Percentiles rank a stretch among this genome's conserved stretches.
Evolutionary conservation across 2,888 invertebrate genomes (phyloP).

Genomic region (Tineola bisselliella): DNA sequence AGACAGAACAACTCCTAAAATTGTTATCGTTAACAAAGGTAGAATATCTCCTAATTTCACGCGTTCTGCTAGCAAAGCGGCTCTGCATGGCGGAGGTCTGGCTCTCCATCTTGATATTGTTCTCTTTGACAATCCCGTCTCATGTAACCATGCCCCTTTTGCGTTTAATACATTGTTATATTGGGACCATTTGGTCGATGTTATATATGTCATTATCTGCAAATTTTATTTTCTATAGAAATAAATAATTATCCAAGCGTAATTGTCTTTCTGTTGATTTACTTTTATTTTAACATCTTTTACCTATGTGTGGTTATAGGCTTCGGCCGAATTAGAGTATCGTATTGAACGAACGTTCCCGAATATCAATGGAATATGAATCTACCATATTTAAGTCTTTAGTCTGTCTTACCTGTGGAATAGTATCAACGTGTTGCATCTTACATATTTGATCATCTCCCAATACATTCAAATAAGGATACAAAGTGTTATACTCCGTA

Average conservation of each 20-base stretch:
- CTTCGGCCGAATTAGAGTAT: no score
- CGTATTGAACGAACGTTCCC: no score
- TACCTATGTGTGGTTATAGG: no score
- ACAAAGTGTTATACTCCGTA: conserved; percentile 46
- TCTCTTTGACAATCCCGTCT: conserved; percentile 37
- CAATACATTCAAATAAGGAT: conserved; percentile 37
- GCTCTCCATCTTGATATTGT: conserved; percentile 28
- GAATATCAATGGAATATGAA: no score
- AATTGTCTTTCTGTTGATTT: no score
- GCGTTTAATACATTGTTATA: conserved; percentile 33
- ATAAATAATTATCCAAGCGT: no score
- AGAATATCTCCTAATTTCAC: conserved; percentile 43
- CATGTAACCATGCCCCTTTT: conserved; percentile 38
- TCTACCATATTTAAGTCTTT: no score
- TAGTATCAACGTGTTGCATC: conserved; percentile 42
- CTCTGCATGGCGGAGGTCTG: conserved; percentile 38
- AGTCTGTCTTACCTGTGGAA: conserved; percentile 34
- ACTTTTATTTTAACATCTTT: no score
- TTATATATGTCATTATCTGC: conserved; percentile 36
- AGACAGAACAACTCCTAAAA: conserved; percentile 30
- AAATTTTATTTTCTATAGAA: not conserved
- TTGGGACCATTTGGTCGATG: conserved; percentile 34
- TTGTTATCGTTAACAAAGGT: conserved; percentile 29
- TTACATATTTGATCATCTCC: conserved; percentile 47
- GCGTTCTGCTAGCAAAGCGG: conserved; percentile 43